Evolutionary conservation across 1,140 invertebrate species (phyloP).

Genomic region (Mercenaria mercenaria): DNA sequence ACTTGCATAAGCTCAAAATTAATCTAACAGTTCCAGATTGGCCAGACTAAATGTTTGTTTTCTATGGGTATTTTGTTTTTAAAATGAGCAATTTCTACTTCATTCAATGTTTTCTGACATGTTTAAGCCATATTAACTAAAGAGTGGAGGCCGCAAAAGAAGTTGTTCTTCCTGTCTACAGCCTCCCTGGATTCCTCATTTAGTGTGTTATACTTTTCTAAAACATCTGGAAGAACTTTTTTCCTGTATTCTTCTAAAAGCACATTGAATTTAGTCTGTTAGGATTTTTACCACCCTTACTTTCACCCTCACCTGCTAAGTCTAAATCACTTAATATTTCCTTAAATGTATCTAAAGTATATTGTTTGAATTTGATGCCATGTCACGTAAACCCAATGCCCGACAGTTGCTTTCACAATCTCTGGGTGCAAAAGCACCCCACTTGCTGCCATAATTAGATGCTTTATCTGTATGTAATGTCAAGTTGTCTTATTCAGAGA

Average conservation of each 20-base stretch:
- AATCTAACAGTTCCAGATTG: neutral
- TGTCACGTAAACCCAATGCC: neutral
- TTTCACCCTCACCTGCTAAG: neutral
- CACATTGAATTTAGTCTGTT: conserved; percentile 22
- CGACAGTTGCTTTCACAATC: neutral
- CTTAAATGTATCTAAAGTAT: conserved; percentile 14
- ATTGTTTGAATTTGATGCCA: conserved; percentile 27
- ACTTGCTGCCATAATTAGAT: conserved; percentile 25
- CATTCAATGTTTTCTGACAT: neutral
- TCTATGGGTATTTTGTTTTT: neutral
- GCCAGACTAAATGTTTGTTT: neutral
- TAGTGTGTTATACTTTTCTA: neutral
- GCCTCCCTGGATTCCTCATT: conserved; percentile 6
- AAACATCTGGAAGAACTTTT: neutral
- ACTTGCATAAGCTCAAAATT: neutral
- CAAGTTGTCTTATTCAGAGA: neutral
- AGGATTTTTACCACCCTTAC: neutral
- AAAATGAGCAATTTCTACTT: neutral
- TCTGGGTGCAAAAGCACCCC: neutral
- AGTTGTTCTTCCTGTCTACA: conserved; percentile 10
- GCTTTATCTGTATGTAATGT: conserved; percentile 39
- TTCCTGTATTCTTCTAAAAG: conserved; percentile 8
- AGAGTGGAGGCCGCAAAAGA: conserved; percentile 60
- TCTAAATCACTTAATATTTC: neutral
- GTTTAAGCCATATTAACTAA: conserved; percentile 48